Evolutionary conservation across 2,888 invertebrate species (phyloP).

Genomic region (Philhelius pedissequus): DNA sequence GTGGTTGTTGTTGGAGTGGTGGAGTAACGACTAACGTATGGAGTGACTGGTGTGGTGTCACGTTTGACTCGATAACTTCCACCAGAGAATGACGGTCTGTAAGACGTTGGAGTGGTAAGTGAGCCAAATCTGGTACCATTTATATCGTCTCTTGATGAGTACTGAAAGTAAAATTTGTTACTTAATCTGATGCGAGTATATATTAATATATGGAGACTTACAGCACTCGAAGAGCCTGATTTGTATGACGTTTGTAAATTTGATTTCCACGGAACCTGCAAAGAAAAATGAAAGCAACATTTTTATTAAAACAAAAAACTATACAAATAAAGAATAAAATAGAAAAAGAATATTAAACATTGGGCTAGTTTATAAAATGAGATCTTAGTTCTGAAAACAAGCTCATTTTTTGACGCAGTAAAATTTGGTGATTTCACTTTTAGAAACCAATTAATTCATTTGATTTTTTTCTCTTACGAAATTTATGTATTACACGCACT

Average conservation of each 20-base stretch:
- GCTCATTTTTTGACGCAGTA: too few species aligned
- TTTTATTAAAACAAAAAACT: too few species aligned
- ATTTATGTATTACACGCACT: too few species aligned
- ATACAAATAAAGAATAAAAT: too few species aligned
- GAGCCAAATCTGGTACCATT: slow-evolving; percentile 74
- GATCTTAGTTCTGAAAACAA: too few species aligned
- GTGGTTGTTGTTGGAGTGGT: slow-evolving; percentile 30
- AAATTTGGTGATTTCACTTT: too few species aligned
- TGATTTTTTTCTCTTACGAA: too few species aligned
- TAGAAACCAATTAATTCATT: too few species aligned
- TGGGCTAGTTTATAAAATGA: too few species aligned
- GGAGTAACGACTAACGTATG: slow-evolving; percentile 76
- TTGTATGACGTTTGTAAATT: slow-evolving; percentile 76
- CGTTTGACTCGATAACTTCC: slow-evolving; percentile 78
- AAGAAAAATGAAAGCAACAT: neutral
- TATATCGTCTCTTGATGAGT: slow-evolving; percentile 75
- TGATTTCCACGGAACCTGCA: slow-evolving; percentile 77
- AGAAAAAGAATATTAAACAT: too few species aligned
- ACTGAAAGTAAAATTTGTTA: slow-evolving; percentile 70
- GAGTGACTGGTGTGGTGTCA: slow-evolving; percentile 71
- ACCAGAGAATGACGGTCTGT: slow-evolving; percentile 78
- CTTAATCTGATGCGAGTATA: neutral
- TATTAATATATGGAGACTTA: slow-evolving; percentile 68
- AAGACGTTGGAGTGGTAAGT: slow-evolving; percentile 76
- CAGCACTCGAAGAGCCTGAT: slow-evolving; percentile 73